phyloP scores from a whole-genome alignment of 2,113 vertebrate species.

The Oreotragus oreotragus region DNA sequence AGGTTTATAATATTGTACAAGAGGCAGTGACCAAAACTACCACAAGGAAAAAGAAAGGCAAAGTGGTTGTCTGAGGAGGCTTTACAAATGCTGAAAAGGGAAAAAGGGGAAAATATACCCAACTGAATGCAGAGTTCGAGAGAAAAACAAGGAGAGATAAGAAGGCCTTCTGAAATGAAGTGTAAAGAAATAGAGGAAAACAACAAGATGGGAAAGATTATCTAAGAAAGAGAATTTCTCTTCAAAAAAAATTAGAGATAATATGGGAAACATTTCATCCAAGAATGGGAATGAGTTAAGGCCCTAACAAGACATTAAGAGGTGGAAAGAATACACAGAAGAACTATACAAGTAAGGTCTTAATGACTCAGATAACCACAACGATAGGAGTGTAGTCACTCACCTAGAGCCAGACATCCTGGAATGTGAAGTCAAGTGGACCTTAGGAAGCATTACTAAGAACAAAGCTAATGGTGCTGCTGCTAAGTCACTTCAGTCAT shows the following conservation, averaged over 20 bases:
- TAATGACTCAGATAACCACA: not conserved
- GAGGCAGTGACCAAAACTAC: not conserved
- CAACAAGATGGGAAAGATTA: not conserved
- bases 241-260: not conserved
- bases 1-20: not conserved
- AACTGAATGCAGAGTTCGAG: not conserved
- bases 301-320: not conserved
- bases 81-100: not conserved
- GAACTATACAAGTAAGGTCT: not conserved
- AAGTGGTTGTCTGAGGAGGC: not conserved
- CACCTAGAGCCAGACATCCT: not conserved
- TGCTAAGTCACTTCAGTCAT: no score
- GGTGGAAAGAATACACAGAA: not conserved
- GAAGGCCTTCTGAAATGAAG: not conserved
- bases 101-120: not conserved
- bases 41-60: not conserved
- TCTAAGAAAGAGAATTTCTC: not conserved
- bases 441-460: not conserved
- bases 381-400: not conserved
- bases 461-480: not conserved
- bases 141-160: not conserved
- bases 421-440: not conserved
- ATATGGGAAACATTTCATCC: not conserved
- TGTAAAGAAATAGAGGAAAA: not conserved
- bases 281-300: not conserved